These are phyloP conservation scores for Corythaeola cristata DNA, from an alignment of 2,113 vertebrate species.

Conservation along the genomic window DNA sequence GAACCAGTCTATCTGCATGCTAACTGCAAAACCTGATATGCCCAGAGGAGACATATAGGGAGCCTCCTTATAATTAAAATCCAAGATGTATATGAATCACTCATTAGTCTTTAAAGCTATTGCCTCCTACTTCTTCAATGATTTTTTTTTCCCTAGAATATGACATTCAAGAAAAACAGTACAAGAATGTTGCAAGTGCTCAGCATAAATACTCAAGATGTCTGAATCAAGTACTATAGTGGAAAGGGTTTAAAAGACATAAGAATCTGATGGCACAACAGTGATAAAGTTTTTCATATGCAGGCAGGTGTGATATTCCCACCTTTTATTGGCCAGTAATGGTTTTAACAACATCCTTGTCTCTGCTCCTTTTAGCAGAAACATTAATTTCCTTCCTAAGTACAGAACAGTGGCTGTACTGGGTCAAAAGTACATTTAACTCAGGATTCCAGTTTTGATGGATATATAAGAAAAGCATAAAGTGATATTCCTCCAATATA, in stretches of 20 bases:
- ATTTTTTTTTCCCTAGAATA: not conserved
- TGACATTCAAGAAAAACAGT: not conserved
- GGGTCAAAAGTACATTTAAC: not conserved
- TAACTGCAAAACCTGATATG: not conserved
- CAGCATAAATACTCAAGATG: not conserved
- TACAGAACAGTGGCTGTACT: not conserved
- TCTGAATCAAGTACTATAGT: not conserved
- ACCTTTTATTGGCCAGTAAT: not conserved
- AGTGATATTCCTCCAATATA: not conserved
- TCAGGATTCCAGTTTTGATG: not conserved
- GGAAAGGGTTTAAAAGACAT: not conserved
- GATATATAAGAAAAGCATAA: not conserved
- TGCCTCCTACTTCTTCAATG: not conserved
- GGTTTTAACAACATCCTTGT: not conserved
- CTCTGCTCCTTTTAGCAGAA: not conserved
- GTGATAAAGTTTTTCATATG: not conserved
- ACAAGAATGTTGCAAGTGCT: not conserved
- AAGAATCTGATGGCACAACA: not conserved
- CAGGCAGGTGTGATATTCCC: not conserved
- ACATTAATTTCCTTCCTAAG: not conserved
- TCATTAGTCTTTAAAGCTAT: not conserved
- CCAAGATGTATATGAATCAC: not conserved
- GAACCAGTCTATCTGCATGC: not conserved
- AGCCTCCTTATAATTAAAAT: not conserved
- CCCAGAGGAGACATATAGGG: not conserved